Conservation (phyloP, 2,797 vertebrate genomes). For the Poecilia picta region DNA sequence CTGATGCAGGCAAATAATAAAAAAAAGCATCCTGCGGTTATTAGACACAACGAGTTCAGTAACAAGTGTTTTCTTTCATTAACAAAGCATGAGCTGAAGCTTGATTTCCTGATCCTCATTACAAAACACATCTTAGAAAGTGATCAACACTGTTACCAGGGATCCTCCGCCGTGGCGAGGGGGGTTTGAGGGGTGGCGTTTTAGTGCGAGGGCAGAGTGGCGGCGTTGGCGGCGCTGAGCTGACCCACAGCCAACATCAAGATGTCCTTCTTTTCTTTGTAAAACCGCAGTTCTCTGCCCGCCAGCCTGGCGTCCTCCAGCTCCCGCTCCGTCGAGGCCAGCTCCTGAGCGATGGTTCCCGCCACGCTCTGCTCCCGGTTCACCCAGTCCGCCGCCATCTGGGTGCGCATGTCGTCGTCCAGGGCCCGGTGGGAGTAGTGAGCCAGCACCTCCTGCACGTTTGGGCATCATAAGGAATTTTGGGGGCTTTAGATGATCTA, state of each 20-base stretch:
- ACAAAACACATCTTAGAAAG: slow-evolving; percentile 35
- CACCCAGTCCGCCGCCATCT: slow-evolving; percentile 98
- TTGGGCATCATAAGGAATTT: not conserved
- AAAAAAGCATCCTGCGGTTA: slow-evolving; percentile 51
- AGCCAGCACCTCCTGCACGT: slow-evolving; percentile 91
- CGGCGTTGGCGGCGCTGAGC: slow-evolving; percentile 83
- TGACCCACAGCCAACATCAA: slow-evolving; percentile 85
- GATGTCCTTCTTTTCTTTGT: slow-evolving; percentile 90
- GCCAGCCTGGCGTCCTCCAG: slow-evolving; percentile 95
- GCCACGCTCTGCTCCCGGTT: slow-evolving; percentile 90
- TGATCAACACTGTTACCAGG: slow-evolving; percentile 56
- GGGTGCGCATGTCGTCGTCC: slow-evolving; percentile 95
- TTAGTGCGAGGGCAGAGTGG: slow-evolving; percentile 83
- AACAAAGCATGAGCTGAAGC: slow-evolving; percentile 51
- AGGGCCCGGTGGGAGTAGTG: slow-evolving; percentile 97
- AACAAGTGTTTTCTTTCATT: slow-evolving; percentile 35
- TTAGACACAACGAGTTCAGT: slow-evolving; percentile 71
- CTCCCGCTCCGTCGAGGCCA: slow-evolving; percentile 90
- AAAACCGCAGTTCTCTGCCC: slow-evolving; percentile 94
- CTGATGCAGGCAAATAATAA: slow-evolving; percentile 19
- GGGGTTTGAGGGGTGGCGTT: not conserved
- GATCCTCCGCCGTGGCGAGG: slow-evolving; percentile 38
- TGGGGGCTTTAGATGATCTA: not conserved
- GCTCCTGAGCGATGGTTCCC: slow-evolving; percentile 86
- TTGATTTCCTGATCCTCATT: slow-evolving; percentile 51